These are phyloP conservation scores for Lasioglossum lativentre DNA, from an alignment of 2,888 invertebrate species.

Conservation along the genomic window DNA sequence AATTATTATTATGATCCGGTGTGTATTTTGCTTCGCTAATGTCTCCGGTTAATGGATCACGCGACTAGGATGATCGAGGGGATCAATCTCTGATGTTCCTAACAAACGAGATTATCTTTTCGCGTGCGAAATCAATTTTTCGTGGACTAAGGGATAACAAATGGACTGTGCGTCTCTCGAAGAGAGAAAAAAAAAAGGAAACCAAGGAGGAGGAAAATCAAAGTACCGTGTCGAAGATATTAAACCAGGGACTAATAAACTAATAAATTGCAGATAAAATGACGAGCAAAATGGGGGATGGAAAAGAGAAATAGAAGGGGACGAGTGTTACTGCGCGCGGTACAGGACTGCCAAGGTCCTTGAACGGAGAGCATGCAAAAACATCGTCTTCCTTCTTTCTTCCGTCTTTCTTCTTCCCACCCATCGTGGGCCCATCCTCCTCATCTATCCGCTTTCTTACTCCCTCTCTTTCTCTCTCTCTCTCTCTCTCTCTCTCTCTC, in stretches of 20 bases:
- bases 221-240: constrained; percentile 9
- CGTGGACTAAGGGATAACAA: not conserved
- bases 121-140: not conserved
- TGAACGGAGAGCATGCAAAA: constrained; percentile 43
- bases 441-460: not conserved
- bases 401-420: not conserved
- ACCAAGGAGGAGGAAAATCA: constrained; percentile 39
- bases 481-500: not conserved
- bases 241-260: constrained; percentile 32
- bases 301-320: constrained; percentile 49
- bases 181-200: not conserved
- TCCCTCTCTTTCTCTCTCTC: no score
- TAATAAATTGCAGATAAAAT: constrained; percentile 31
- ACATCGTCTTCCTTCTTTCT: constrained; percentile 33
- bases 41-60: constrained; percentile 31
- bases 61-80: constrained; percentile 31
- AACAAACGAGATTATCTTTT: not conserved
- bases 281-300: constrained; percentile 20
- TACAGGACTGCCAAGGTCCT: constrained; percentile 10
- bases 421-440: not conserved
- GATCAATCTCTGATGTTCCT: constrained; percentile 10
- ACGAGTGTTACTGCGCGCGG: constrained; percentile 20
- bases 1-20: constrained; percentile 37
- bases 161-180: not conserved
- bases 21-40: constrained; percentile 27